These are phyloP conservation scores for Eretmocerus hayati DNA, from an alignment of 2,888 invertebrate species.

Conservation along the genomic window DNA sequence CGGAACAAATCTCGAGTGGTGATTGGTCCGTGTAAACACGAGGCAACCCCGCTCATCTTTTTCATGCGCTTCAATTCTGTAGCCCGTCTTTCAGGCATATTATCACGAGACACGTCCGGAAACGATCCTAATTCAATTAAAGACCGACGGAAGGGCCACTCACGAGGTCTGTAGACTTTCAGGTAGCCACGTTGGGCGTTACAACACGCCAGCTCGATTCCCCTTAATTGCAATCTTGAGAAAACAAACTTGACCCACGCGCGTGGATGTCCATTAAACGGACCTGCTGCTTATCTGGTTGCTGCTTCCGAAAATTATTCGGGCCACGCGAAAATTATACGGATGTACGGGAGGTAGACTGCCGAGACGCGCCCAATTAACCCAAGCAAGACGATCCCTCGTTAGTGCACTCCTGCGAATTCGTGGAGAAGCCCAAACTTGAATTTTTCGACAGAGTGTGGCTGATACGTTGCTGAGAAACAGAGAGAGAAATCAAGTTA, in stretches of 20 bases:
- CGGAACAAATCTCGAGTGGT: no score
- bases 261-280: no score
- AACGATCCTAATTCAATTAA: slow-evolving; percentile 12
- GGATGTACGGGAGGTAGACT: slow-evolving; percentile 10
- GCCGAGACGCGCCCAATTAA: slow-evolving; percentile 19
- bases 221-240: background rate
- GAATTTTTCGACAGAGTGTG: no score
- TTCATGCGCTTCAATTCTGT: no score
- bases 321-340: slow-evolving; percentile 10
- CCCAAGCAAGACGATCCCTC: slow-evolving; percentile 10
- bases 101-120: background rate
- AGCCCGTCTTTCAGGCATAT: no score
- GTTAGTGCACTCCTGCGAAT: slow-evolving; percentile 14
- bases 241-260: no score
- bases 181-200: no score
- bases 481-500: no score
- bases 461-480: no score
- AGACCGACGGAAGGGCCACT: background rate
- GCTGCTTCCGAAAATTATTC: background rate
- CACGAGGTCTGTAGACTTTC: background rate
- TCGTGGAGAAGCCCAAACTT: no score
- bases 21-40: background rate
- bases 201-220: background rate
- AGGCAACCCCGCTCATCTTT: background rate
- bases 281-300: background rate